Evolutionary conservation across 2,797 vertebrate genomes (phyloP), one percentile per base, ranked within the genome.

Genomic region (Erithacus rubecula): DNA sequence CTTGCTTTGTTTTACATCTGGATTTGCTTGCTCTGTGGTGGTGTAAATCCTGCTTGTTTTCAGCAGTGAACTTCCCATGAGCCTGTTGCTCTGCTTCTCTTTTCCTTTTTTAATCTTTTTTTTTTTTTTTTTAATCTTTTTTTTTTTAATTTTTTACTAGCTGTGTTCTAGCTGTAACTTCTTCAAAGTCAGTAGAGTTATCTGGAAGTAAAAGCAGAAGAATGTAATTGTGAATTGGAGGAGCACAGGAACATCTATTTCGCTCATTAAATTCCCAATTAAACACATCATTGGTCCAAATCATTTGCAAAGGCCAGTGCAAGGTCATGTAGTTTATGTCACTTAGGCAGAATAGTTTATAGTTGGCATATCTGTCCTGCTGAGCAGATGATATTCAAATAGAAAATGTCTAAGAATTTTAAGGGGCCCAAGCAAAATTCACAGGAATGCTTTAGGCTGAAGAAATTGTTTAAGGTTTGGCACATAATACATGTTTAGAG

Each of bases 251-350:
- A 80, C 29, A 24, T 71, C 32, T 88, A 72, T 85, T 94, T 89
- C 0, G 0, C 22, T 53, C 62, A 65, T 92, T 92, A 89, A 84
- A 83, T 90, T 96, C 71, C 47, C 60, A 87, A 49, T 94, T 83
- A 96, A 91, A 84, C 63, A 90, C 64, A 93, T 77, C 43, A 83
- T 56, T 89, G 78, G 70, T 86, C 55, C 62, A 95, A 83, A 79
- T 92, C 1, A 79, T 81, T 84, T 94, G 34, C 67, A 82, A 87
- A 95, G 85, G 79, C 46, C 62, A 60, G 32, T 76, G 69, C 65
- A 84, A 93, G 77, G 83, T 93, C 52, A 36, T 62, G 55, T 41
- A 75, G 51, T 90, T 92, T 87, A 52, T 89, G 56, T 87, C 79
- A 80, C 59, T 90, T 87, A 90, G 32, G 60, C 49, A 77, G 81